Percentiles rank a stretch among this genome's conserved stretches.
phyloP scores from a whole-genome alignment of 2,888 invertebrate species.

The Ephialtes manifestator region DNA sequence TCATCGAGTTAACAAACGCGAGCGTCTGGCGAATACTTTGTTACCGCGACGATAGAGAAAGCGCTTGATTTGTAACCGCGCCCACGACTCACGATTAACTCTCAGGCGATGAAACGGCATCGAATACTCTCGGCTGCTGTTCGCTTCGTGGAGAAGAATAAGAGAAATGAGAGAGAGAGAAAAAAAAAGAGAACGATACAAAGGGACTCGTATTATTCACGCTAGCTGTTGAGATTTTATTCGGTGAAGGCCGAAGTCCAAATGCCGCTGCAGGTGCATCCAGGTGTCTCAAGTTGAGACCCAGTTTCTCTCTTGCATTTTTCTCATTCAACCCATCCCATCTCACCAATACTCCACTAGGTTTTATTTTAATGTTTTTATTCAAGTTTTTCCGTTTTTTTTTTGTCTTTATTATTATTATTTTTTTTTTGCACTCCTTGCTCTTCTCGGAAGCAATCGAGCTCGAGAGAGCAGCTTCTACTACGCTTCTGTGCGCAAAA shows the following conservation, averaged over 20 bases:
- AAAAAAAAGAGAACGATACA: neutral
- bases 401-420: no score
- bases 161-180: neutral
- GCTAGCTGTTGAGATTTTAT: conserved; percentile 28
- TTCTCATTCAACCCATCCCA: neutral
- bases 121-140: conserved; percentile 26
- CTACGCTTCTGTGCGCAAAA: neutral
- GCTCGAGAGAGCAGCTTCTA: conserved; percentile 5
- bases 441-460: conserved; percentile 13
- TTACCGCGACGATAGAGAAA: neutral
- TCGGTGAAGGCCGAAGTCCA: conserved; percentile 21
- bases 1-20: conserved; percentile 51
- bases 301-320: conserved; percentile 1
- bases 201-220: conserved; percentile 17
- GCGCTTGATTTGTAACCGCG: conserved; percentile 27
- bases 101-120: conserved; percentile 20
- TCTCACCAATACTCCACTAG: neutral
- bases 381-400: neutral
- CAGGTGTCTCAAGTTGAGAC: conserved; percentile 29
- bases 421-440: neutral
- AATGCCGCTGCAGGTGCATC: conserved; percentile 30
- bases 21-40: conserved; percentile 2
- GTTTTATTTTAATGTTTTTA: conserved; percentile 31
- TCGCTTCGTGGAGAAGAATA: neutral
- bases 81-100: conserved; percentile 35